Conservation (phyloP, 2,113 vertebrate species). For the Albula glossodonta region DNA sequence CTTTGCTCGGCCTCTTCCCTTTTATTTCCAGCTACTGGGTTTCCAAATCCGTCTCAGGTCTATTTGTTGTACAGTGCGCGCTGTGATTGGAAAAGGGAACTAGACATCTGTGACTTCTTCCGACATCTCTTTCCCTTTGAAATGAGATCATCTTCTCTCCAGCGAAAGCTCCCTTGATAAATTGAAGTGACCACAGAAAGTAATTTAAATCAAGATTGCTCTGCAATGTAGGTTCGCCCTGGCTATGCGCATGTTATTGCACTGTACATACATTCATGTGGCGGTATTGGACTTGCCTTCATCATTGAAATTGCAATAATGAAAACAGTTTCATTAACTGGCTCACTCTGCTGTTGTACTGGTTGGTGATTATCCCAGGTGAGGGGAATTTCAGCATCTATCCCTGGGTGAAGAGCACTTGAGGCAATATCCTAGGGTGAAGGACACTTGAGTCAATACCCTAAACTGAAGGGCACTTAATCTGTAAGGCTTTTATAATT, state of each 20-base stretch:
- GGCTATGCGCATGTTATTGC: neutral
- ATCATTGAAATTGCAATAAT: too few relatives aligned
- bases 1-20: neutral
- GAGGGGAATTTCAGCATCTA: neutral
- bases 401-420: neutral
- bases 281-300: too few relatives aligned
- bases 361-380: neutral
- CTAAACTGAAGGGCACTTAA: neutral
- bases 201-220: slow-evolving; percentile 46
- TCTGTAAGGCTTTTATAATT: neutral
- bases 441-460: neutral
- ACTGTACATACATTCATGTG: too few relatives aligned
- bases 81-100: slow-evolving; percentile 14
- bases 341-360: neutral
- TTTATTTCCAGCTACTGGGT: neutral
- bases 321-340: too few relatives aligned
- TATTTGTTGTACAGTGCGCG: neutral
- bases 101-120: slow-evolving; percentile 43
- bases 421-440: neutral
- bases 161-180: slow-evolving; percentile 49
- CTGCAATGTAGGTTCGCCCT: neutral
- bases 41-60: neutral
- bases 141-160: slow-evolving; percentile 35
- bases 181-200: slow-evolving; percentile 58
- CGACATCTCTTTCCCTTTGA: slow-evolving; percentile 26